These are phyloP conservation scores for Percopsis omiscomaycus DNA, from an alignment of 2,797 vertebrate species.

Conservation along the genomic window DNA sequence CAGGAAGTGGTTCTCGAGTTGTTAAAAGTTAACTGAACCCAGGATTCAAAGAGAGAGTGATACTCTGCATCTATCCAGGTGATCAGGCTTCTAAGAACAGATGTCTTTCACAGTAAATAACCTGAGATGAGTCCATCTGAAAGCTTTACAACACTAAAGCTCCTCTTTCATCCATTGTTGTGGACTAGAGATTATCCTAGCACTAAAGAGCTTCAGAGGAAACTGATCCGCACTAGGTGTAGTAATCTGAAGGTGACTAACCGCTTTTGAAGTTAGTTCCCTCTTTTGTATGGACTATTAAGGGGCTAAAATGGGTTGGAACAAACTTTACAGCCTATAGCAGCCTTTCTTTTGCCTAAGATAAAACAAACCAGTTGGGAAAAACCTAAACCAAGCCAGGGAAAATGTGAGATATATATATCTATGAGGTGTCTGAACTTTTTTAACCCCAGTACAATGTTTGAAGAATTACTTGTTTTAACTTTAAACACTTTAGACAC, in stretches of 20 bases:
- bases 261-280: slow-evolving; percentile 64
- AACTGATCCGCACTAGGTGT: slow-evolving; percentile 65
- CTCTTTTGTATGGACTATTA: slow-evolving; percentile 56
- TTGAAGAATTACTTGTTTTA: too few species aligned
- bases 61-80: slow-evolving; percentile 27
- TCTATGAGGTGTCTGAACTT: slow-evolving; percentile 20
- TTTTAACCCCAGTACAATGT: too few species aligned
- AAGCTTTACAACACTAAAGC: slow-evolving; percentile 51
- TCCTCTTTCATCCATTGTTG: slow-evolving; percentile 76
- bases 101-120: slow-evolving; percentile 59
- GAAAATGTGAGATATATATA: slow-evolving; percentile 20
- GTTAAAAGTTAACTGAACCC: slow-evolving; percentile 18
- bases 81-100: slow-evolving; percentile 36
- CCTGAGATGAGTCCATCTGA: slow-evolving; percentile 56
- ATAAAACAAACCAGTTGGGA: slow-evolving; percentile 7
- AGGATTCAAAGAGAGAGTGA: slow-evolving; percentile 13
- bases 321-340: slow-evolving; percentile 24
- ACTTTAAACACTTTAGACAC: too few species aligned
- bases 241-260: slow-evolving; percentile 72
- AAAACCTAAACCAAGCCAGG: slow-evolving; percentile 32
- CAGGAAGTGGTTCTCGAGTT: neutral
- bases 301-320: slow-evolving; percentile 37
- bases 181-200: slow-evolving; percentile 53
- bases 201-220: slow-evolving; percentile 63
- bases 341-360: slow-evolving; percentile 19